Conservation (phyloP, 1,140 invertebrate species). For the Zelostemma sp. region DNA sequence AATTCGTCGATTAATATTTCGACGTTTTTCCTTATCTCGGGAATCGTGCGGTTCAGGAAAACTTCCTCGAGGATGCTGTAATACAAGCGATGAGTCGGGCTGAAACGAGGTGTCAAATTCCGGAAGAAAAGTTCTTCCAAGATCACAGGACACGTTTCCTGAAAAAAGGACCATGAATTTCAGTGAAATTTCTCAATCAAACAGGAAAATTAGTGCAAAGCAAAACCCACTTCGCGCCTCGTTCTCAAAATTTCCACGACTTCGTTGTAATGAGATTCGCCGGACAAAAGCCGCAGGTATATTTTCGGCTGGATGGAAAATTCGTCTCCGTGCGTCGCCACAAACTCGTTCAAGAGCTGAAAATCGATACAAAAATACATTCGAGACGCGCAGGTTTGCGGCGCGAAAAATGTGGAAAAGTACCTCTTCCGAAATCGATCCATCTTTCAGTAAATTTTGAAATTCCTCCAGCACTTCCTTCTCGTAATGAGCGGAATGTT, state of each 20-base stretch:
- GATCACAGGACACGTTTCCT: conserved; percentile 52
- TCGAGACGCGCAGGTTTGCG: too few relatives aligned
- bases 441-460: conserved; percentile 52
- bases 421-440: conserved; percentile 48
- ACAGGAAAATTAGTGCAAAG: too few relatives aligned
- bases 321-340: conserved; percentile 42
- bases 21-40: conserved; percentile 55
- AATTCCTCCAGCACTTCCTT: conserved; percentile 55
- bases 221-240: conserved; percentile 50
- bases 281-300: conserved; percentile 56
- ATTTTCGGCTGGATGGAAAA: conserved; percentile 53
- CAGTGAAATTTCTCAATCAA: too few relatives aligned
- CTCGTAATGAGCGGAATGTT: conserved; percentile 33
- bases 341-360: conserved; percentile 55
- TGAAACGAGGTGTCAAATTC: conserved; percentile 60
- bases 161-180: too few relatives aligned
- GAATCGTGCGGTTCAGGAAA: conserved; percentile 57
- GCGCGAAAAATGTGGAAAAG: too few relatives aligned
- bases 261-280: conserved; percentile 54
- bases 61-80: conserved; percentile 61
- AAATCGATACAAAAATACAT: conserved; percentile 15
- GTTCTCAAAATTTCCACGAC: conserved; percentile 57
- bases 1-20: conserved; percentile 59
- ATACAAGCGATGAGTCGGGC: conserved; percentile 60
- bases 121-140: conserved; percentile 64